Evolutionary conservation across 2,888 invertebrate species (phyloP).

Genomic region (Polylopha cassiicola): DNA sequence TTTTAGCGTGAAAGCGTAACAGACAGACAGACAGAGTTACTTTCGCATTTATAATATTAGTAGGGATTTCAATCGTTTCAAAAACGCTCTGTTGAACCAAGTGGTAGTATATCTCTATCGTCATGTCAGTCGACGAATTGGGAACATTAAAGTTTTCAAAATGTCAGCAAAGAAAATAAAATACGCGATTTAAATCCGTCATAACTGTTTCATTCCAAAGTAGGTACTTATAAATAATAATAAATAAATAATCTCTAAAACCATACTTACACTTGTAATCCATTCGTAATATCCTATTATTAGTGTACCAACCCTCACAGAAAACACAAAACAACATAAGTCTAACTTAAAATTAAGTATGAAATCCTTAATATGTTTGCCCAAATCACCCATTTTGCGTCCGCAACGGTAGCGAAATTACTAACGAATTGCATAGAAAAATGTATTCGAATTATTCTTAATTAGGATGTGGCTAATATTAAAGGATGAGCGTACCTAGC

Average conservation of each 20-base stretch:
- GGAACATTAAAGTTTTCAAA: too few species aligned
- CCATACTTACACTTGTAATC: conserved; percentile 14
- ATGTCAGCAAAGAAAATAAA: too few species aligned
- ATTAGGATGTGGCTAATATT: conserved; percentile 14
- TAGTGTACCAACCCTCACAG: conserved; percentile 8
- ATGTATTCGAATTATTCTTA: conserved; percentile 4
- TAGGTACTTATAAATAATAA: too few species aligned
- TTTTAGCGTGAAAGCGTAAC: too few species aligned
- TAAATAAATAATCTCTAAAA: background rate
- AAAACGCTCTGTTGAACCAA: too few species aligned
- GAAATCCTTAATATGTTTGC: conserved; percentile 1
- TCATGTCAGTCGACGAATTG: too few species aligned
- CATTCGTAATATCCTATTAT: conserved; percentile 13
- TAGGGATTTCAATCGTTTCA: too few species aligned
- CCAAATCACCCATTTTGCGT: conserved; percentile 8
- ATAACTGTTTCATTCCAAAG: too few species aligned
- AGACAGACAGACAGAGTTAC: too few species aligned
- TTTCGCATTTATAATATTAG: too few species aligned
- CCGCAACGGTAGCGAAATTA: conserved; percentile 1
- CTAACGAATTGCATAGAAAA: conserved; percentile 10
- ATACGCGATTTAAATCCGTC: too few species aligned
- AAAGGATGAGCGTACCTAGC: conserved; percentile 8
- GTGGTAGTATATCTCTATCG: too few species aligned
- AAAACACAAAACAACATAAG: conserved; percentile 14
- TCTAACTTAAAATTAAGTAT: conserved; percentile 13